Conservation (phyloP, 2,888 invertebrate species). For the Xestia ashworthii region DNA sequence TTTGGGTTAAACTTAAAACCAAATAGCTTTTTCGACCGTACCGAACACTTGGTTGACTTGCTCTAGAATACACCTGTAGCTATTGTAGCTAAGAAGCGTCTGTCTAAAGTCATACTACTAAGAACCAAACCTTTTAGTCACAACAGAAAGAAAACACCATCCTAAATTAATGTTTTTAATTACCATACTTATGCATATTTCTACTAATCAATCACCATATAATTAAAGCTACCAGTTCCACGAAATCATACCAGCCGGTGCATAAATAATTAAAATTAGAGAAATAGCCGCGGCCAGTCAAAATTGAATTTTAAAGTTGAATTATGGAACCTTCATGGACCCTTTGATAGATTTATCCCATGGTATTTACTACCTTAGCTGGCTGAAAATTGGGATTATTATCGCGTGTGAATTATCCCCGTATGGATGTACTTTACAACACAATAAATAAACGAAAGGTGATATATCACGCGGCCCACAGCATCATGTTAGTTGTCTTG, state of each 20-base stretch:
- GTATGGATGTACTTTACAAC: constrained; percentile 7
- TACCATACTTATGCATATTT: neutral
- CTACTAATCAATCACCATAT: constrained; percentile 8
- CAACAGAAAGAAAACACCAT: neutral
- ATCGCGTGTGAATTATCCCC: neutral
- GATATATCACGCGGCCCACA: constrained; percentile 59
- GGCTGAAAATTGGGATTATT: constrained; percentile 7
- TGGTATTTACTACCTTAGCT: constrained; percentile 19
- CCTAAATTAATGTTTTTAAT: constrained; percentile 4
- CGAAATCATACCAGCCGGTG: neutral
- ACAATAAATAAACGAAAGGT: constrained; percentile 60
- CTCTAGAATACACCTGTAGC: neutral
- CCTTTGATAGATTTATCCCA: constrained; percentile 18
- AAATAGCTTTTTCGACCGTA: too few species aligned
- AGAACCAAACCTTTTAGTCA: neutral
- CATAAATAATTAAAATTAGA: constrained; percentile 55
- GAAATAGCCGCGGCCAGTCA: constrained; percentile 31
- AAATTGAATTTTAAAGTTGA: constrained; percentile 59
- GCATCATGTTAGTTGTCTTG: constrained; percentile 56
- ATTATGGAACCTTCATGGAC: constrained; percentile 47
- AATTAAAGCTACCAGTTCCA: constrained; percentile 18
- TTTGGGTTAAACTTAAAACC: too few species aligned
- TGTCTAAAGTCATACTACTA: neutral
- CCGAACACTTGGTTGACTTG: too few species aligned
- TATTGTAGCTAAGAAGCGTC: neutral